Percentiles rank a stretch among this genome's conserved stretches.
Conservation (phyloP, 2,888 invertebrate genomes). For the Pollenia amentaria region DNA sequence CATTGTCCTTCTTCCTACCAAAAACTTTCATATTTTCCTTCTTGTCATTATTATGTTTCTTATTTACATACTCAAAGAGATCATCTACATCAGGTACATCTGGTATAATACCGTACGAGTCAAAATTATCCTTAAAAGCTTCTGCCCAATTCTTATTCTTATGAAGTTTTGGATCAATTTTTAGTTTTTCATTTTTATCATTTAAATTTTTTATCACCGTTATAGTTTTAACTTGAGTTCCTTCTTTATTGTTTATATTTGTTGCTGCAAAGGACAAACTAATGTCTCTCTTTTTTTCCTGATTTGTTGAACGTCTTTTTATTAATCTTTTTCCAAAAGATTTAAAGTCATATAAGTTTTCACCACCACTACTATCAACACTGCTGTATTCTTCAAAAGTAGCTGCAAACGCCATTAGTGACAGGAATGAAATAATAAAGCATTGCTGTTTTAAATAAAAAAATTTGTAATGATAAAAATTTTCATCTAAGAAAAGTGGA, state of each 20-base stretch:
- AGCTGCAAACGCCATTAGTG: conserved; percentile 50
- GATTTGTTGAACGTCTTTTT: conserved; percentile 72
- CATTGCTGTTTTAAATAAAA: conserved; percentile 50
- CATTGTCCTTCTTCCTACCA: conserved; percentile 40
- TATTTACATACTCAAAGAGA: conserved; percentile 82
- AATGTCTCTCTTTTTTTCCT: conserved; percentile 82
- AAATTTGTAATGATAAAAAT: conserved; percentile 7
- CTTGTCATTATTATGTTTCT: conserved; percentile 74
- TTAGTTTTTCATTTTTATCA: conserved; percentile 77
- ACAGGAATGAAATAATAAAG: conserved; percentile 32
- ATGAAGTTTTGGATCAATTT: conserved; percentile 81
- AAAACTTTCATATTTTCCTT: conserved; percentile 50
- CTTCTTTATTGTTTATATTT: conserved; percentile 83
- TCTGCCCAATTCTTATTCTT: conserved; percentile 82
- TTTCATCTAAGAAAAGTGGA: neutral
- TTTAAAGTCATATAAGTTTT: conserved; percentile 26
- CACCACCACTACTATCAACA: conserved; percentile 28
- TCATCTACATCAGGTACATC: conserved; percentile 84
- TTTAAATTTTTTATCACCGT: conserved; percentile 83
- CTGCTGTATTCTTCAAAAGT: conserved; percentile 61
- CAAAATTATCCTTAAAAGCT: conserved; percentile 83
- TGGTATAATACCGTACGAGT: conserved; percentile 81
- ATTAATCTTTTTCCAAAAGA: conserved; percentile 59
- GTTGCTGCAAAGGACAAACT: conserved; percentile 84
- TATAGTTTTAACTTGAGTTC: conserved; percentile 84